phyloP scores from a whole-genome alignment of 2,888 invertebrate genomes.

The Acleris laterana region DNA sequence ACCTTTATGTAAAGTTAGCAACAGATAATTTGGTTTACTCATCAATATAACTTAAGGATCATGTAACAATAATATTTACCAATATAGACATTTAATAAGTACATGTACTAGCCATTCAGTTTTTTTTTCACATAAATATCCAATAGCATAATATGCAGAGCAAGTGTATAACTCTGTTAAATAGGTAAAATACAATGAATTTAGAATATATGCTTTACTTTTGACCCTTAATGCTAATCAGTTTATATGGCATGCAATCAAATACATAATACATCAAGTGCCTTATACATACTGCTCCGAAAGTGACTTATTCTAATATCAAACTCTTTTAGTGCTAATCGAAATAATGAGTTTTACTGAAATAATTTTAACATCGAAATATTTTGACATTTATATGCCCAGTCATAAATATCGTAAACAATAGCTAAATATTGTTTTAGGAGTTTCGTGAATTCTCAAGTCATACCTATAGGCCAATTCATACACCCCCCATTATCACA shows the following conservation, averaged over 20 bases:
- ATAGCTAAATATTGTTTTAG: conserved; percentile 26
- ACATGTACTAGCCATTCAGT: conserved; percentile 26
- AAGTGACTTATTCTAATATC: conserved; percentile 46
- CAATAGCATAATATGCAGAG: conserved; percentile 32
- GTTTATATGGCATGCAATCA: conserved; percentile 35
- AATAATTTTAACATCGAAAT: conserved; percentile 30
- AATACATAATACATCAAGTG: conserved; percentile 41
- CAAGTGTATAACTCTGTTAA: conserved; percentile 46
- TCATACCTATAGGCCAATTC: conserved; percentile 62
- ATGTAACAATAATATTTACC: too few species aligned
- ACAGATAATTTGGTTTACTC: too few species aligned
- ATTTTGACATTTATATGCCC: conserved; percentile 29
- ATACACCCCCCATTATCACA: conserved; percentile 54
- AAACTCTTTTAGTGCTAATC: conserved; percentile 44
- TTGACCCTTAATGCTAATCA: conserved; percentile 41
- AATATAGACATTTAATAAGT: conserved; percentile 4
- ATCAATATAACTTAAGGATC: too few species aligned
- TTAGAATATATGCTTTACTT: conserved; percentile 82
- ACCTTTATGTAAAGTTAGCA: too few species aligned
- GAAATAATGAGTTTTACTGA: conserved; percentile 30
- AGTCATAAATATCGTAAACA: conserved; percentile 22
- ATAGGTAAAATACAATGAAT: conserved; percentile 68
- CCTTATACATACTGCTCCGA: conserved; percentile 40
- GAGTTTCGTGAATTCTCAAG: conserved; percentile 43
- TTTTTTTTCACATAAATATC: conserved; percentile 19